Evolutionary conservation across 2,797 vertebrate genomes (phyloP).

Genomic region (Xenentodon cancila): DNA sequence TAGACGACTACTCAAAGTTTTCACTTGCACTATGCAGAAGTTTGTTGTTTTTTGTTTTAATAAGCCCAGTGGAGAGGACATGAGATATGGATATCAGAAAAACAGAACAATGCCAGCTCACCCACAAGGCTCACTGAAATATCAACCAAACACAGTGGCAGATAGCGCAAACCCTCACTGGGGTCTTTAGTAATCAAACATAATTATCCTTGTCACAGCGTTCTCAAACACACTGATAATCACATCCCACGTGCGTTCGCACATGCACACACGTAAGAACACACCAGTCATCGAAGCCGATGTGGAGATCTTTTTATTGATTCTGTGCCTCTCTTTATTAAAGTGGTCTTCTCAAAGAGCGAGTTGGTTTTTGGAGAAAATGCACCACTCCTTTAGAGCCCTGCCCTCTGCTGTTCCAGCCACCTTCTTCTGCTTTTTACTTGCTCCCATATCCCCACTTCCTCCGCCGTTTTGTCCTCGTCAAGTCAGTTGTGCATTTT

Average conservation of each 20-base stretch:
- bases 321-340: constrained; percentile 53
- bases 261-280: constrained; percentile 7
- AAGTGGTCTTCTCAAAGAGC: constrained; percentile 37
- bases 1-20: constrained; percentile 11
- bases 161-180: constrained; percentile 62
- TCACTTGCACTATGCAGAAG: constrained; percentile 28
- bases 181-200: constrained; percentile 75
- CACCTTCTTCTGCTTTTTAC: not conserved
- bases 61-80: constrained; percentile 11
- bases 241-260: constrained; percentile 28
- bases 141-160: constrained; percentile 51
- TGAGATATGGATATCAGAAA: constrained; percentile 36
- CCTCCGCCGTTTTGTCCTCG: not conserved
- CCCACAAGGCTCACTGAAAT: constrained; percentile 48
- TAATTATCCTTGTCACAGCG: constrained; percentile 74
- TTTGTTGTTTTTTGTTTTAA: constrained; percentile 24
- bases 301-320: constrained; percentile 53
- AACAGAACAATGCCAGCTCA: constrained; percentile 40
- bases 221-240: constrained; percentile 71
- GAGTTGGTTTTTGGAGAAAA: constrained; percentile 42
- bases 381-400: constrained; percentile 20
- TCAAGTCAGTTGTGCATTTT: not conserved
- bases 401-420: constrained; percentile 18
- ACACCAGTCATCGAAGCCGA: constrained; percentile 41
- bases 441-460: constrained; percentile 4